These are phyloP conservation scores for Sinodicranocentrus sp. DNA, from an alignment of 2,888 invertebrate genomes.

Conservation along the genomic window DNA sequence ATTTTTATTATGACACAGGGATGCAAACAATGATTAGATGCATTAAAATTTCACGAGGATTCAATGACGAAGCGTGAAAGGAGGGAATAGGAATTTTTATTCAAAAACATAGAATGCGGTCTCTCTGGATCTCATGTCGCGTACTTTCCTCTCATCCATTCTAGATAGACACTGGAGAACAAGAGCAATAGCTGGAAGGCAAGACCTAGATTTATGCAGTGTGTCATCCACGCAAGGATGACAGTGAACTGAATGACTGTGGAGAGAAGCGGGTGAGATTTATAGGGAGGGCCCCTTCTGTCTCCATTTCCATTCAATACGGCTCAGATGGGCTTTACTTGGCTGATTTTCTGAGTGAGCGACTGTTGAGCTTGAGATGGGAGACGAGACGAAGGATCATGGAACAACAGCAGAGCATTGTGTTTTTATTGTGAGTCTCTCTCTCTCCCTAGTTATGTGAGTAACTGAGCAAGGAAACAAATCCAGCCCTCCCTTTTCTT, in stretches of 20 bases:
- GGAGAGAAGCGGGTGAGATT: slow-evolving; percentile 31
- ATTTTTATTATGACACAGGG: slow-evolving; percentile 47
- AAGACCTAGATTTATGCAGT: slow-evolving; percentile 36
- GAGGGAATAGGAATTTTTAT: slow-evolving; percentile 17
- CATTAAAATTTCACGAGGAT: slow-evolving; percentile 55
- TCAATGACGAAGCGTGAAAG: slow-evolving; percentile 34
- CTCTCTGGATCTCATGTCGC: not conserved
- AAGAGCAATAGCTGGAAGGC: not conserved
- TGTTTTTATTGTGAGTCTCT: slow-evolving; percentile 12
- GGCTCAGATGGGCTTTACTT: slow-evolving; percentile 46
- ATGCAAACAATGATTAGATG: slow-evolving; percentile 39
- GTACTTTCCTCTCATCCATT: not conserved
- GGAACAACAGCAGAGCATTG: slow-evolving; percentile 18
- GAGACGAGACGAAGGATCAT: slow-evolving; percentile 21
- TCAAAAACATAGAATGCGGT: not conserved
- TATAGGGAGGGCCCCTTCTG: slow-evolving; percentile 63
- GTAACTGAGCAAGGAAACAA: slow-evolving; percentile 35
- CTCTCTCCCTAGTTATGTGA: not conserved
- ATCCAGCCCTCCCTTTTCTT: slow-evolving; percentile 39
- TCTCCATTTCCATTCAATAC: slow-evolving; percentile 51
- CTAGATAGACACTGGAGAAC: not conserved
- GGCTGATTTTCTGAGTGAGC: slow-evolving; percentile 17
- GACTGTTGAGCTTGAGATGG: slow-evolving; percentile 38
- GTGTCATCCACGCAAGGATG: slow-evolving; percentile 34
- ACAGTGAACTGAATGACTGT: slow-evolving; percentile 39